Percentiles rank a stretch among this genome's conserved stretches.
phyloP scores from a whole-genome alignment of 64 coral and sea anemone species.

The Montipora foliosa region DNA sequence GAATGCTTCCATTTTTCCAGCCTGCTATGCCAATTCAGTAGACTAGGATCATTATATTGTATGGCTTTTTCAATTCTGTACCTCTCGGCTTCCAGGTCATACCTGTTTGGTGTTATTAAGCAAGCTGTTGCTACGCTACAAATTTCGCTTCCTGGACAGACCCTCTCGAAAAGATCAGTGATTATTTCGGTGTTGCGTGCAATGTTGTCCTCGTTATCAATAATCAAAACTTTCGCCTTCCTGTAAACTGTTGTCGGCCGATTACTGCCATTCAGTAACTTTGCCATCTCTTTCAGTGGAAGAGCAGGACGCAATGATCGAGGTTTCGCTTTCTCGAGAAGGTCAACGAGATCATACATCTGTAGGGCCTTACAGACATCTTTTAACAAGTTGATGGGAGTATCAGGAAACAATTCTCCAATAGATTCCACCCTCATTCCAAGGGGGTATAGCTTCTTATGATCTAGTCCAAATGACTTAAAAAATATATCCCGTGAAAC shows the following conservation, averaged over 20 bases:
- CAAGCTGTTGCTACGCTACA: not conserved
- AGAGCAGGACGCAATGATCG: constrained; percentile 30
- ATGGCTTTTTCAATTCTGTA: too few species aligned
- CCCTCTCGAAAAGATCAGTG: not conserved
- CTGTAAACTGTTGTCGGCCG: not conserved
- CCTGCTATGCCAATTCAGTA: too few species aligned
- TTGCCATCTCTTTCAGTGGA: not conserved
- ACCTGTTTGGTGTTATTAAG: too few species aligned
- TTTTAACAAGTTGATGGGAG: not conserved
- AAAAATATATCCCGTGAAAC: not conserved
- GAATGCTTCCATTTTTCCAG: too few species aligned
- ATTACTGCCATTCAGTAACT: not conserved
- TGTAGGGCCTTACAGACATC: not conserved
- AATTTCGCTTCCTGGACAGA: not conserved
- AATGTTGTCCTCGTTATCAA: not conserved
- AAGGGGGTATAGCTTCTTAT: not conserved
- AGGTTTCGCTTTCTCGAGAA: constrained; percentile 11
- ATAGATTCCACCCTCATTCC: not conserved
- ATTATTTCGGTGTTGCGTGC: too few species aligned
- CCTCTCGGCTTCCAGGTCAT: too few species aligned
- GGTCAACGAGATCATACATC: not conserved
- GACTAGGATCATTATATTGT: too few species aligned
- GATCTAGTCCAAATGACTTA: constrained; percentile 1
- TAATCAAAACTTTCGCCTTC: not conserved
- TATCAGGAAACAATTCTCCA: not conserved